Evolutionary conservation across 2,113 vertebrate species (phyloP), one percentile per base, ranked within the genome.

Genomic region (Macaca nemestrina): DNA sequence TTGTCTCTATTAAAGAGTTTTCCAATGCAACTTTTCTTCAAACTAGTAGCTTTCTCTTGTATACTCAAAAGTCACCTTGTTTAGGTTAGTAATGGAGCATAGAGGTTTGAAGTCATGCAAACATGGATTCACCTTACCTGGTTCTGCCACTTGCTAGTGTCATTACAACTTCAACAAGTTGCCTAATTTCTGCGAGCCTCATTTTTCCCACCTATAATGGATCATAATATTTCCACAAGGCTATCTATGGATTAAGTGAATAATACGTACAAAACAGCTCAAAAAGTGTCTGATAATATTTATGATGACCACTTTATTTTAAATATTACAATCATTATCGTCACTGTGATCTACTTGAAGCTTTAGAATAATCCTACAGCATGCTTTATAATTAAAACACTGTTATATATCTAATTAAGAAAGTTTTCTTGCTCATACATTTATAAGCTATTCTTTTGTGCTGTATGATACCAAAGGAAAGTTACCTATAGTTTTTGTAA

Each of bases 351-450:
- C 57, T 27, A 72, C 18, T 23, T 72, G 43, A 80, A 90, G 81
- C 8, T 45, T 89, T 80, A 93, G 93, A 98, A 89, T 93, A 96
- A 85, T 43, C 40, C 68, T 94, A 96, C 97, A 96, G 86, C 95
- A 94, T 96, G 73, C 20, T 78, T 89, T 98, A 95, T 96, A 96
- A 98, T 97, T 97, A 97, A 97, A 97, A 98, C 90, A 93, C 95
- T 96, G 72, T 96, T 96, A 55, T 79, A 93, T 96, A 95, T 97
- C 97, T 96, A 97, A 95, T 97, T 95, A 96, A 97, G 82, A 94
- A 97, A 94, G 61, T 94, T 97, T 97, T 95, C 75, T 92, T 52
- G 27, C 43, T 98, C 97, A 96, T 97, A 93, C 98, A 98, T 92
- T 84, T 93, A 97, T 97, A 95, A 98, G 38, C 87, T 95, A 55